phyloP scores from a whole-genome alignment of 2,113 vertebrate genomes.

The Gallinago media region DNA sequence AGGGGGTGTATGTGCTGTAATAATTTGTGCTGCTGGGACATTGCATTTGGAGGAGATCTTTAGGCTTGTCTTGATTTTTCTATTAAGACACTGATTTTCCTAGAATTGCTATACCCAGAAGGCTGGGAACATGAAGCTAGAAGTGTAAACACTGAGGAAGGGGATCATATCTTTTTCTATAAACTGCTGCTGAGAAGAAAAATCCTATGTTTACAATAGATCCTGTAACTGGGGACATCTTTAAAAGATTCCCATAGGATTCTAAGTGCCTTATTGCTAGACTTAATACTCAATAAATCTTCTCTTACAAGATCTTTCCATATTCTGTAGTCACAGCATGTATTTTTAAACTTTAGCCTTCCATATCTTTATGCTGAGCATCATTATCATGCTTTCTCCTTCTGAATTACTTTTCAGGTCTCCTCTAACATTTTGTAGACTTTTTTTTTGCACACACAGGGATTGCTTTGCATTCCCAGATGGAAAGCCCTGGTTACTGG shows the following conservation, averaged over 20 bases:
- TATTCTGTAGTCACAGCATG: background rate
- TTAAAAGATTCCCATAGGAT: background rate
- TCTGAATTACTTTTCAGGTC: background rate
- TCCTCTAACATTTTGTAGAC: background rate
- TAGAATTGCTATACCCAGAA: background rate
- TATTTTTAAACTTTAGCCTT: background rate
- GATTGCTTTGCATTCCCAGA: background rate
- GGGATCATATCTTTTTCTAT: background rate
- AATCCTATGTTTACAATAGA: background rate
- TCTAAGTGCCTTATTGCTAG: background rate
- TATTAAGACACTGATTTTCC: background rate
- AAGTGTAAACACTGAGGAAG: background rate
- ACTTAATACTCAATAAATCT: background rate
- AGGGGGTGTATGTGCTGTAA: background rate
- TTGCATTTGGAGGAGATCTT: background rate
- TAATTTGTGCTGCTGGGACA: background rate
- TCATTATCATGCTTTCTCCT: background rate
- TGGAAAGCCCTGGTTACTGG: background rate
- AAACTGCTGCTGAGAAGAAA: background rate
- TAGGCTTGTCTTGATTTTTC: background rate
- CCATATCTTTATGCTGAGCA: background rate
- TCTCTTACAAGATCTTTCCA: background rate
- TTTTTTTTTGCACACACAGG: background rate
- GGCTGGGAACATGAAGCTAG: background rate
- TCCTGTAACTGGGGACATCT: background rate